Evolutionary conservation across 1,140 invertebrate species (phyloP).

Genomic region (Archivesica marissinica): DNA sequence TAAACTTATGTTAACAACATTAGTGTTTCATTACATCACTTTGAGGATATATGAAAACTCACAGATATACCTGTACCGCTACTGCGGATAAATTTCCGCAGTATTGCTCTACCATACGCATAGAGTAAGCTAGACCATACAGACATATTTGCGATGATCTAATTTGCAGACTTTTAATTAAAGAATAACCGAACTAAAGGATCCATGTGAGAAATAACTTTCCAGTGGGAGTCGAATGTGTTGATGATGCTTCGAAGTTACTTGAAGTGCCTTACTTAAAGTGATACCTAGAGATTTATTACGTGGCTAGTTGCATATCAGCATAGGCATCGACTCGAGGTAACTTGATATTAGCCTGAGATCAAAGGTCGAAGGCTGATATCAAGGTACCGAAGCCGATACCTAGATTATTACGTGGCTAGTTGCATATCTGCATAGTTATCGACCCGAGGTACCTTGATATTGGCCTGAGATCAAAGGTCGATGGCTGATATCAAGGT

Average conservation of each 20-base stretch:
- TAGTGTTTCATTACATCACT: conserved; percentile 10
- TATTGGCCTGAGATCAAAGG: no score
- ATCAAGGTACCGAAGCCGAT: no score
- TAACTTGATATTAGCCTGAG: no score
- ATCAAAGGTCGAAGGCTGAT: no score
- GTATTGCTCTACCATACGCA: background rate
- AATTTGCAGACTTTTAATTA: background rate
- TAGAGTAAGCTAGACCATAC: background rate
- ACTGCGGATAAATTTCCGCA: background rate
- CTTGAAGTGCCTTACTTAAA: no score
- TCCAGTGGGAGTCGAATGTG: background rate
- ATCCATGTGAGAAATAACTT: background rate
- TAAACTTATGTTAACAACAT: background rate
- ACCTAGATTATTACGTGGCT: no score
- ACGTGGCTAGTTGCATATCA: no score
- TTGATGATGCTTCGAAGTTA: background rate
- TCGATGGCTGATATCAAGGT: no score
- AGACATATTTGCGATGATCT: background rate
- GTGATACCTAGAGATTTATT: no score
- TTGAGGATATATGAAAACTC: background rate
- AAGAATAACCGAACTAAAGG: background rate
- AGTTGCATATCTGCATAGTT: no score
- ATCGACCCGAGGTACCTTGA: no score
- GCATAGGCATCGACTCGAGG: no score
- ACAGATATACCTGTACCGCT: background rate